These are phyloP conservation scores for Daubentonia madagascariensis DNA, from an alignment of 2,113 vertebrate species.

Conservation along the genomic window DNA sequence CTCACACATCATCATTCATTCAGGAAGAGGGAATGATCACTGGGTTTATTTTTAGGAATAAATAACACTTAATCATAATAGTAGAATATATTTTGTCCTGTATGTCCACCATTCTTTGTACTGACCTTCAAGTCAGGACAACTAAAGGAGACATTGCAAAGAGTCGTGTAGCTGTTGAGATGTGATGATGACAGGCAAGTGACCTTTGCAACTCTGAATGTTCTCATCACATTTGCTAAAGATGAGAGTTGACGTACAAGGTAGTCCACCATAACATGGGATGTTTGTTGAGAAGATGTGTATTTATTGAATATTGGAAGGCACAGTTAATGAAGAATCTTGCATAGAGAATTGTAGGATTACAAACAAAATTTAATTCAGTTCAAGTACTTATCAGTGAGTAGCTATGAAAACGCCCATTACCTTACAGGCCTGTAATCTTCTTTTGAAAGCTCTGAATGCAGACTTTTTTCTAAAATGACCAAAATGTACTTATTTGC, in stretches of 20 bases:
- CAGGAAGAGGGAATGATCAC: background rate
- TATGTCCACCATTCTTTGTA: background rate
- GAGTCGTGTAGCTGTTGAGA: background rate
- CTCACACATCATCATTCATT: background rate
- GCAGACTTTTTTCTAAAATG: background rate
- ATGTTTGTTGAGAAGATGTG: conserved; percentile 88
- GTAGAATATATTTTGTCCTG: background rate
- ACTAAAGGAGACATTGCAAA: background rate
- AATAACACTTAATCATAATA: background rate
- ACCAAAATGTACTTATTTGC: background rate
- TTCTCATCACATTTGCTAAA: conserved; percentile 59
- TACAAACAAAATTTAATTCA: conserved; percentile 84
- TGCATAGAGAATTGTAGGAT: conserved; percentile 85
- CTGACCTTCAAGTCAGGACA: background rate
- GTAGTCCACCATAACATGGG: conserved; percentile 82
- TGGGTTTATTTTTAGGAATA: background rate
- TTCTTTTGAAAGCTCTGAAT: background rate
- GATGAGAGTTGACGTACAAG: conserved; percentile 85
- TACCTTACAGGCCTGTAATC: background rate
- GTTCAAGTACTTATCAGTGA: conserved; percentile 81
- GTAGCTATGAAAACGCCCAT: background rate
- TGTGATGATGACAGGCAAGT: background rate
- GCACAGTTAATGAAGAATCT: conserved; percentile 86
- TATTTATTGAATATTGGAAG: conserved; percentile 86
- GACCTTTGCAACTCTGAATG: conserved; percentile 57